Conservation (phyloP, 2,888 invertebrate genomes). For the Palloptera scutellata region DNA sequence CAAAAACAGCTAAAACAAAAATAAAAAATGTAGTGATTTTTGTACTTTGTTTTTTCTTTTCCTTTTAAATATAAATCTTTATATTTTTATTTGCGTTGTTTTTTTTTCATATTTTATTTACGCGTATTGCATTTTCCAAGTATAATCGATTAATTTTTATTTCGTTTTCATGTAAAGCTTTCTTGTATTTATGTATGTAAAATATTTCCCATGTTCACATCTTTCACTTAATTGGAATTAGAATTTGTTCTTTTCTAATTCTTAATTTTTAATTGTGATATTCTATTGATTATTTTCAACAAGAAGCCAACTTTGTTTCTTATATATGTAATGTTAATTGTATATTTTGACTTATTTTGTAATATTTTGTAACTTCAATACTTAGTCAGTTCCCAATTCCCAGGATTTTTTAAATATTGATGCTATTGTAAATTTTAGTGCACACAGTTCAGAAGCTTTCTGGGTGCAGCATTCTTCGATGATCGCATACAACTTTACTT, state of each 20-base stretch:
- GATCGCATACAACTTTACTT: conserved; percentile 20
- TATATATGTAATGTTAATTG: no score
- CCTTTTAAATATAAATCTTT: conserved; percentile 28
- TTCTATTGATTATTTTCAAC: no score
- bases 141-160: conserved; percentile 17
- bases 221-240: not conserved
- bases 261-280: not conserved
- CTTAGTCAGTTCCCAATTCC: no score
- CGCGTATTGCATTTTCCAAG: conserved; percentile 14
- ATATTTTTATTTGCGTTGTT: conserved; percentile 31
- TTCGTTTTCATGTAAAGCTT: conserved; percentile 32
- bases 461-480: conserved; percentile 35
- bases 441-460: conserved; percentile 33
- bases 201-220: not conserved
- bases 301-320: no score
- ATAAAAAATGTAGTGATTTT: conserved; percentile 37
- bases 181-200: conserved; percentile 23
- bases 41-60: conserved; percentile 50
- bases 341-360: no score
- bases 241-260: not conserved
- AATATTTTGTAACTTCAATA: no score
- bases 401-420: conserved; percentile 18
- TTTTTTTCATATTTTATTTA: conserved; percentile 8
- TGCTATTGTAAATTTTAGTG: conserved; percentile 34
- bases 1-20: no score